phyloP scores from a whole-genome alignment of 2,113 vertebrate species.

The Butorides virescens region DNA sequence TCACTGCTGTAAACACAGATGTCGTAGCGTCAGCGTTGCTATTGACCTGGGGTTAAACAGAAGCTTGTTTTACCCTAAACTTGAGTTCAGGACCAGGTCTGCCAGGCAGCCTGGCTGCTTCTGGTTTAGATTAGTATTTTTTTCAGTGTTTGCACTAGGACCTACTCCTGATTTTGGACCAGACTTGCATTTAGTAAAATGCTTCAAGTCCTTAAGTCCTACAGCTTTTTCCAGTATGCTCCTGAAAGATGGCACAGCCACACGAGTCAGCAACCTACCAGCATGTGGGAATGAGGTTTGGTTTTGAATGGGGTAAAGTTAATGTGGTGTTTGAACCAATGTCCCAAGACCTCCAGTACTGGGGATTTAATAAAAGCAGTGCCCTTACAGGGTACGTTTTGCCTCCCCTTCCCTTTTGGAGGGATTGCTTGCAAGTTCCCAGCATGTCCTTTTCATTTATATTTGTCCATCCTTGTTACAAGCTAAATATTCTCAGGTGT shows the following conservation, averaged over 20 bases:
- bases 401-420: not conserved
- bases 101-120: not conserved
- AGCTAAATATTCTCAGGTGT: not conserved
- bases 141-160: not conserved
- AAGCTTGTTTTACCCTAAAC: not conserved
- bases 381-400: not conserved
- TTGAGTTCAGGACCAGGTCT: not conserved
- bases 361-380: not conserved
- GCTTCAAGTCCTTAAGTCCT: not conserved
- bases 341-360: not conserved
- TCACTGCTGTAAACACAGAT: not conserved
- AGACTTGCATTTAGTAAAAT: not conserved
- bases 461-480: not conserved
- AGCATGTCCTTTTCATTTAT: not conserved
- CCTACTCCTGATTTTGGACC: not conserved
- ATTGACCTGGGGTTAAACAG: not conserved
- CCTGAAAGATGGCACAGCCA: not conserved
- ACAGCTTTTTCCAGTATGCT: not conserved
- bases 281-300: not conserved
- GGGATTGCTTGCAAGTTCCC: not conserved
- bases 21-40: not conserved
- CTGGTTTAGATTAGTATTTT: not conserved
- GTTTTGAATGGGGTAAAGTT: not conserved
- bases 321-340: not conserved
- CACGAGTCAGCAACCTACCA: accelerated